A percentile compares a stretch with the other conserved stretches of the same genome.
These are phyloP conservation scores for Drosophila koepferae DNA, from an alignment of 2,888 invertebrate species.

Conservation along the genomic window DNA sequence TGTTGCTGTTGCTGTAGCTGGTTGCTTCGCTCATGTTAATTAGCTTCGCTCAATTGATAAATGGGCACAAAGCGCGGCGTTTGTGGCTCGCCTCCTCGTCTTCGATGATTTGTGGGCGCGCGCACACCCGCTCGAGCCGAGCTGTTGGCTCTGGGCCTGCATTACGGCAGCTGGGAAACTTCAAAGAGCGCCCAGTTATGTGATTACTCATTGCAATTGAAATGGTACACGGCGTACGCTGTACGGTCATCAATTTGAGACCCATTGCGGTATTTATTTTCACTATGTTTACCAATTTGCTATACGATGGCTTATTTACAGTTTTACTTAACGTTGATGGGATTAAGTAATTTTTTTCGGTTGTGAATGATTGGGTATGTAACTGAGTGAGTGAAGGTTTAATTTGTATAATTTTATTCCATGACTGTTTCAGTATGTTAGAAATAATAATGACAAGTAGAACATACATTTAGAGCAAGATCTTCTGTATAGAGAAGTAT, in stretches of 20 bases:
- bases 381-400: neutral
- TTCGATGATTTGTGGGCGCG: conserved; percentile 40
- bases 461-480: neutral
- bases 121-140: neutral
- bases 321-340: neutral
- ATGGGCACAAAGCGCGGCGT: conserved; percentile 38
- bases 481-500: too few relatives aligned
- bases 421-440: neutral
- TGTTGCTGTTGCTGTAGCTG: conserved; percentile 16
- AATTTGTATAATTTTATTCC: neutral
- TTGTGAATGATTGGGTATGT: neutral
- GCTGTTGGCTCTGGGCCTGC: neutral
- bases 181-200: conserved; percentile 5
- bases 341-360: neutral
- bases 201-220: conserved; percentile 25
- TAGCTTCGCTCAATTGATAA: conserved; percentile 60
- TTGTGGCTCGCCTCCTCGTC: conserved; percentile 15
- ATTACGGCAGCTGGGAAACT: conserved; percentile 1
- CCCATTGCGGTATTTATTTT: conserved; percentile 12
- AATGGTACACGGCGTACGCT: neutral
- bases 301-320: conserved; percentile 4
- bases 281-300: neutral
- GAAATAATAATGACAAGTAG: neutral
- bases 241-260: conserved; percentile 10
- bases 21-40: conserved; percentile 46